Evolutionary conservation across 2,797 vertebrate genomes (phyloP), one percentile per base, ranked within the genome.

Genomic region (Chrysocyon brachyurus): DNA sequence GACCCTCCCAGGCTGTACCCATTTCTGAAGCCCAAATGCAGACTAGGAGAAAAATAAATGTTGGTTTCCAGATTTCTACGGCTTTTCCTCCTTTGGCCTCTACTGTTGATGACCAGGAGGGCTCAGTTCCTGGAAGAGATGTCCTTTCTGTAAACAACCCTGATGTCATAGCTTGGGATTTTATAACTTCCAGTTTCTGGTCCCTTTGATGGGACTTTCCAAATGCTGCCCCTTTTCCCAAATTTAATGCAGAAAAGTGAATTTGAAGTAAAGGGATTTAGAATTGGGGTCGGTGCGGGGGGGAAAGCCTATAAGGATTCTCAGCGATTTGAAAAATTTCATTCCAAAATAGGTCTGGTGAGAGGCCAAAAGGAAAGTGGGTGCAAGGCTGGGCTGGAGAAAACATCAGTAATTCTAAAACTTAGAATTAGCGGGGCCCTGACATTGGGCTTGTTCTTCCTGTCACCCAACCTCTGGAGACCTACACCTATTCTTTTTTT

Each of bases 121-220:
- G 82, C 85, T 40, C 8, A 6, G 84, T 98, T 98, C 96, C 98
- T 98, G 98, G 98, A 98, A 98, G 96, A 97, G 83, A 66, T 82
- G 77, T 91, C 92, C 64, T 54, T 79, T 97, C 63, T 96, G 24
- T 95, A 98, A 98, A 98, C 97, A 98, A 68, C 94, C 94, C 98
- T 97, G 98, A 98, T 96, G 97, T 98, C 98, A 98, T 78, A 93
- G 95, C 59, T 97, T 54, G 0, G 95, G 14, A 1, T 94, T 97
- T 98, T 94, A 97, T 97, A 97, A 97, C 91, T 98, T 98, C 98
- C 97, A 97, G 98, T 97, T 97, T 96, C 97, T 98, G 0, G 10
- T 94, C 87, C 91, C 89, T 93, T 97, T 94, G 2, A 17, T 0
- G 98, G 98, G 98, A 98, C 98, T 98, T 99, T 99, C 98, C 98